Evolutionary conservation across 1,140 invertebrate genomes (phyloP).

Genomic region (Aradophagus sp.): DNA sequence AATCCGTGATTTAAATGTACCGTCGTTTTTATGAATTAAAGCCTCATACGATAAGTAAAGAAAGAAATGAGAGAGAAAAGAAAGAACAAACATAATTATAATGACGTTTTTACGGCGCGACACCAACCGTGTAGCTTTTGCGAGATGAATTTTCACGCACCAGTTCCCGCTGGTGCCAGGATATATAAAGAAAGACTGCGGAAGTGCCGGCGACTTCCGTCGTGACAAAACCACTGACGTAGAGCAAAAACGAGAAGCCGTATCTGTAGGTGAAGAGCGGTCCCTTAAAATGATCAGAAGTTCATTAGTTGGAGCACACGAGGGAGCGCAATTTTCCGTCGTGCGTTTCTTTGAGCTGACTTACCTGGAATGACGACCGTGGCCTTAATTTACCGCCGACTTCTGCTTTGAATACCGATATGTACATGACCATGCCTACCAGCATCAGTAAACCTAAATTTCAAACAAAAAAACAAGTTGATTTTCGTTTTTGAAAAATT

Average conservation of each 20-base stretch:
- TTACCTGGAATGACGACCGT: constrained; percentile 77
- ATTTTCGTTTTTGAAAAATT: no score
- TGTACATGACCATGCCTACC: constrained; percentile 92
- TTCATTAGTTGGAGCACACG: constrained; percentile 22
- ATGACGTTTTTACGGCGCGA: constrained; percentile 24
- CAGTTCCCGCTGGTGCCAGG: constrained; percentile 80
- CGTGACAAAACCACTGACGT: constrained; percentile 87
- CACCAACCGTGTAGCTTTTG: constrained; percentile 68
- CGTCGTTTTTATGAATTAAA: constrained; percentile 4
- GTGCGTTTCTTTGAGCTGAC: no score
- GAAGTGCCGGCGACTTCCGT: constrained; percentile 89
- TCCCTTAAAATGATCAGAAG: constrained; percentile 76
- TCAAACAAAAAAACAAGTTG: constrained; percentile 1
- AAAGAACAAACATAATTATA: constrained; percentile 36
- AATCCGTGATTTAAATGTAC: constrained; percentile 4
- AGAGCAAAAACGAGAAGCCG: constrained; percentile 89
- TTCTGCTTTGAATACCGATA: constrained; percentile 93
- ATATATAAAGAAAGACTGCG: constrained; percentile 90
- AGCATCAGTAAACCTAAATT: constrained; percentile 87
- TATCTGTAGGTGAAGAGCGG: constrained; percentile 89
- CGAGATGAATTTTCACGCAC: constrained; percentile 68
- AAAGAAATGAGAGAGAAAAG: no score
- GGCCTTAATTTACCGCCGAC: constrained; percentile 88
- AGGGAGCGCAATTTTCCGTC: no score
- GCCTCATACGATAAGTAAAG: constrained; percentile 4